Evolutionary conservation across 2,797 vertebrate species (phyloP).

Genomic region (Coluber constrictor): DNA sequence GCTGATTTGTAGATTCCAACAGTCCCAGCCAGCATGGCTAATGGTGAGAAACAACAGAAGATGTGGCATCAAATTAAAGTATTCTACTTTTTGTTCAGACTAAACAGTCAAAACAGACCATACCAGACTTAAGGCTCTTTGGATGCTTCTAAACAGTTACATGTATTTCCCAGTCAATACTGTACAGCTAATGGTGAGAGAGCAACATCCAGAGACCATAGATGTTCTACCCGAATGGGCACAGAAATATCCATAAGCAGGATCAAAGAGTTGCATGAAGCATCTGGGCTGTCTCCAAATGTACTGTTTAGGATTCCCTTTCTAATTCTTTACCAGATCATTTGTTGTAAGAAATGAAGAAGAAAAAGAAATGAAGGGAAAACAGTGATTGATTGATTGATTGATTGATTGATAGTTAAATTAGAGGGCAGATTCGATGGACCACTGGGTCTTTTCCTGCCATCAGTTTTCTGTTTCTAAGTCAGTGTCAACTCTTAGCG

Average conservation of each 20-base stretch:
- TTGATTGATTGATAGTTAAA: neutral
- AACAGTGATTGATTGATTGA: neutral
- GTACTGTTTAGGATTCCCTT: neutral
- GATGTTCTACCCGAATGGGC: neutral
- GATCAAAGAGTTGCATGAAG: neutral
- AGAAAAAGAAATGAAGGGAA: neutral
- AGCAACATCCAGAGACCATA: neutral
- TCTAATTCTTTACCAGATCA: neutral
- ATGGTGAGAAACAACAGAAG: neutral
- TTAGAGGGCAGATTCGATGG: neutral
- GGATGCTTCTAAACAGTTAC: neutral
- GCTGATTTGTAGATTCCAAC: neutral
- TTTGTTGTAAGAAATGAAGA: neutral
- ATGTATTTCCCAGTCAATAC: neutral
- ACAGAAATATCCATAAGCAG: neutral
- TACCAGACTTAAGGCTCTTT: neutral
- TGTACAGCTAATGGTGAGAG: neutral
- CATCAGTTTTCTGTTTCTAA: neutral
- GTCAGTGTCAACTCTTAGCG: neutral
- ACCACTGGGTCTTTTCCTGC: neutral
- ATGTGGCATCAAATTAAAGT: neutral
- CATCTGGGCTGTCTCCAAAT: neutral
- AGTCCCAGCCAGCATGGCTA: neutral
- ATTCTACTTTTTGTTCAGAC: neutral
- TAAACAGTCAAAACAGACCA: neutral